Evolutionary conservation across 2,888 invertebrate genomes (phyloP).

Genomic region (Halictus ligatus): DNA sequence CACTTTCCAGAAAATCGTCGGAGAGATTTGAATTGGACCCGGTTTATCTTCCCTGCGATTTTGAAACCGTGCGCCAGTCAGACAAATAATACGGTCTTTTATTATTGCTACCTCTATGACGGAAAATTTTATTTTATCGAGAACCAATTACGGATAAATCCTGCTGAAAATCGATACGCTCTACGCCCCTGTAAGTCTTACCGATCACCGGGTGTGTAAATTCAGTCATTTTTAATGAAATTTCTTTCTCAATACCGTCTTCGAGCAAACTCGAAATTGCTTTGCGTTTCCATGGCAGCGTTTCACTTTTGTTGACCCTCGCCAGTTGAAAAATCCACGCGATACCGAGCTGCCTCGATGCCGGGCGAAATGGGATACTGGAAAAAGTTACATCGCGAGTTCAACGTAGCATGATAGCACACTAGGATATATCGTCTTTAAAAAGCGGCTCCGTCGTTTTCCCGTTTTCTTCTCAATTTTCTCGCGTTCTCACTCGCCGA

Average conservation of each 20-base stretch:
- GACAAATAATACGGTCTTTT: not conserved
- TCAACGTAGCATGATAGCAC: conserved; percentile 14
- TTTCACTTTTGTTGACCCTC: conserved; percentile 5
- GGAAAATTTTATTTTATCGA: too few relatives aligned
- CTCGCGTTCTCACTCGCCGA: not conserved
- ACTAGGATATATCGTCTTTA: not conserved
- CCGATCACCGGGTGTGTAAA: too few relatives aligned
- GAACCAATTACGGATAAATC: too few relatives aligned
- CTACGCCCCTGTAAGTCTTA: too few relatives aligned
- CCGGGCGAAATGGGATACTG: conserved; percentile 22
- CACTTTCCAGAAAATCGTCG: not conserved
- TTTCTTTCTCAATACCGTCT: not conserved
- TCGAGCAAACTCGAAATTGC: not conserved
- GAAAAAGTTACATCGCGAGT: conserved; percentile 34
- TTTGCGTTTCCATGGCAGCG: not conserved
- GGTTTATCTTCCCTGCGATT: not conserved
- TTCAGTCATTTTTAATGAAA: not conserved
- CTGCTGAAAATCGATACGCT: too few relatives aligned
- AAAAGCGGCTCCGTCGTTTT: not conserved
- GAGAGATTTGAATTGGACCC: not conserved
- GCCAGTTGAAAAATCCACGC: not conserved
- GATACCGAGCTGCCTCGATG: conserved; percentile 9
- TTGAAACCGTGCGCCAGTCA: not conserved
- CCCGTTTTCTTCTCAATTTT: conserved; percentile 15
- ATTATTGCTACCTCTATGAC: not conserved